Evolutionary conservation across 2,797 vertebrate genomes (phyloP).

Genomic region (Macropodus opercularis): DNA sequence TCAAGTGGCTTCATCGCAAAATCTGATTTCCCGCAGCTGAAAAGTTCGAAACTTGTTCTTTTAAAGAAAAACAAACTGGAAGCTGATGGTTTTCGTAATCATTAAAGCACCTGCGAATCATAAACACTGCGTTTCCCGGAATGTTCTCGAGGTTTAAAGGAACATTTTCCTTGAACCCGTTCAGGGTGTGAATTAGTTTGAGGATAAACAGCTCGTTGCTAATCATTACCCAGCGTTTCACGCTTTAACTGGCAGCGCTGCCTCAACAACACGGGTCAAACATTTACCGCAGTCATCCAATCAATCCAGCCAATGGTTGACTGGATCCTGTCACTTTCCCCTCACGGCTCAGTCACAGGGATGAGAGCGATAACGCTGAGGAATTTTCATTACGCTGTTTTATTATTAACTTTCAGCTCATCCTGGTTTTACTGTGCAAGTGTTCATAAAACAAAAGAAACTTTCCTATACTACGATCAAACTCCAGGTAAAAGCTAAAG

Average conservation of each 20-base stretch:
- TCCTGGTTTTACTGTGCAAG: too few relatives aligned
- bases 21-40: not conserved
- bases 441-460: not conserved
- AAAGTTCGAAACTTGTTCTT: not conserved
- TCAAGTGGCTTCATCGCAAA: not conserved
- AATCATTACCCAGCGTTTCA: conserved; percentile 54
- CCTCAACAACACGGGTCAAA: conserved; percentile 41
- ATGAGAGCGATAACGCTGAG: conserved; percentile 37
- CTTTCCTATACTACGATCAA: not conserved
- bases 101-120: not conserved
- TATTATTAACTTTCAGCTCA: conserved; percentile 2
- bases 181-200: not conserved
- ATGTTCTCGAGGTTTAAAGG: not conserved
- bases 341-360: conserved; percentile 25
- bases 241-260: not conserved
- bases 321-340: conserved; percentile 19
- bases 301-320: conserved; percentile 26
- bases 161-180: not conserved
- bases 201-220: conserved; percentile 1
- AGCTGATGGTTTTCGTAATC: not conserved
- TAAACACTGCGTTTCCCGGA: not conserved
- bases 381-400: conserved; percentile 47
- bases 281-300: conserved; percentile 50
- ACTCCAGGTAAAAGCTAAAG: too few relatives aligned
- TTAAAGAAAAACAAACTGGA: not conserved